These are phyloP conservation scores for Uromys caudimaculatus DNA, from an alignment of 2,797 vertebrate species.

Conservation along the genomic window DNA sequence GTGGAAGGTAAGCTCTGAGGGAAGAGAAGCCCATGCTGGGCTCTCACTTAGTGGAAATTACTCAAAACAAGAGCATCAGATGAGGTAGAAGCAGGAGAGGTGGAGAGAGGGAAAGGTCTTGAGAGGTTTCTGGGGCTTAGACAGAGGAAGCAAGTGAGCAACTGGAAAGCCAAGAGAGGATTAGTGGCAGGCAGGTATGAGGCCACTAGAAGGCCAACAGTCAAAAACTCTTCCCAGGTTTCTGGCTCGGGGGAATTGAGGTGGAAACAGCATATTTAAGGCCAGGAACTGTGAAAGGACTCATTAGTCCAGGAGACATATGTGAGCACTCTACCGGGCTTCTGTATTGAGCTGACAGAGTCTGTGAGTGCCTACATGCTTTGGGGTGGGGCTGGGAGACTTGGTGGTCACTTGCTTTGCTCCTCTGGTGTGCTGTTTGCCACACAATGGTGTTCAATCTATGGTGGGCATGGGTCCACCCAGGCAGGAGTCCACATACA, in stretches of 20 bases:
- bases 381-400: no score
- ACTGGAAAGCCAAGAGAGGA: fast-evolving
- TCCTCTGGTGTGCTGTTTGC: not conserved
- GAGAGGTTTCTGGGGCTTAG: not conserved
- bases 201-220: not conserved
- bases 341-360: not conserved
- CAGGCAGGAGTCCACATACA: not conserved
- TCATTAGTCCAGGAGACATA: not conserved
- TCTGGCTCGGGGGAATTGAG: not conserved
- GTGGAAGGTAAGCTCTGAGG: not conserved
- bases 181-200: fast-evolving
- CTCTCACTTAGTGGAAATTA: not conserved
- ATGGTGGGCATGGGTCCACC: not conserved
- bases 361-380: not conserved
- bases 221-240: not conserved
- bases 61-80: not conserved
- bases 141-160: not conserved
- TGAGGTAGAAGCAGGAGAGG: not conserved
- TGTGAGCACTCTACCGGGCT: not conserved
- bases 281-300: not conserved
- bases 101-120: not conserved
- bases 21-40: not conserved
- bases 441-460: not conserved
- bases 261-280: not conserved
- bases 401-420: not conserved